Evolutionary conservation across 2,113 vertebrate species (phyloP), one percentile per base, ranked within the genome.

Genomic region (Anoplopoma fimbria): DNA sequence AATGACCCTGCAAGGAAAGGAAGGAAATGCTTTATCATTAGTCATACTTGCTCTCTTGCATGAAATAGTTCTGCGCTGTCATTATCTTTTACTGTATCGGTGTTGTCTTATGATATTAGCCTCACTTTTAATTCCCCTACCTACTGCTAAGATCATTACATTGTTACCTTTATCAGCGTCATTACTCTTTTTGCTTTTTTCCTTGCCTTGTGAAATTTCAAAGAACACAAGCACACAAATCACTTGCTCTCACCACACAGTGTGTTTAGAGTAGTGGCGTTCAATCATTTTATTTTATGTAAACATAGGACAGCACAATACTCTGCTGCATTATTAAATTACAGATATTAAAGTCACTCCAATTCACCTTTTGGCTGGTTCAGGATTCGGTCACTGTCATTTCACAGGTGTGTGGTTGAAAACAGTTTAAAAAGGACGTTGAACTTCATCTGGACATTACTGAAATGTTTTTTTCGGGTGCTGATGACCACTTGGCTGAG

Each of bases 401-500:
- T 40, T 57, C 6, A 60, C 31, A 58, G 17, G 14, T 84, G 8
- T 45, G 23, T 58, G 65, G n/a, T 63, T 40, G 65, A 27, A n/a
- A 72, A 47, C 19, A 17, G 38, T 79, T 60, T 8, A 15, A 77
- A n/a, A 71, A n/a, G 19, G 77, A 70, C 79, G 79, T 71, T 34
- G 58, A 45, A 76, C 25, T 61, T 71, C 0, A 47, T 68, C 29
- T 73, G 34, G 77, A 19, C 74, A 77, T 83, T 61, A 17, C 4
- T 25, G 55, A 77, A 70, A 21, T 75, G 10, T 27, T 55, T 25
- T 53, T 23, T 47, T 13, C 2, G 19, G 49, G 19, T 45, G 65
- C 79, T 70, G 78, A 82, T 88, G 86, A 87, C 31, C 65, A 70
- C 91, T 86, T 92, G 92, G 76, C 88, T 86, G 90, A 92, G 91